Base-by-base conservation (phyloP, 2,888 invertebrate species). In the Hirtodrosophila trivittata region DNA sequence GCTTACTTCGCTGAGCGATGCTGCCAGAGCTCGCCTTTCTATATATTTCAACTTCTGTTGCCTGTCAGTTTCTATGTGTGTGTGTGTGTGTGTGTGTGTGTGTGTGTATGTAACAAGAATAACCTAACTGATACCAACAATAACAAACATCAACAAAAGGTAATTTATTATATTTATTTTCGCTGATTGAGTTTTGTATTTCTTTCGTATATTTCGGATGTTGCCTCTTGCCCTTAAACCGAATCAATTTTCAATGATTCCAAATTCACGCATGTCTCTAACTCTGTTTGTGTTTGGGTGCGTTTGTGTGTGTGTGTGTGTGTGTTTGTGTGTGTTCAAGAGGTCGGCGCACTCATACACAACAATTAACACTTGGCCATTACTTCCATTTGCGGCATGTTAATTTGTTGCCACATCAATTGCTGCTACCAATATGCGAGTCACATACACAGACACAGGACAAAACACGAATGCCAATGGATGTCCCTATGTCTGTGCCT, bases 401-500 rank as follows among this genome's bases (percentile, higher is more conserved):
- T 89, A 88, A 89, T 89, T 89, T 89, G 89, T 89, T 87, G 86
- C 83, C 89, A 88, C 86, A 88, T 88, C 87, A 87, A 83, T 82
- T 82, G 86, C 74, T 72, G 70, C 66, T 74, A 71, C 78, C 83
- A 85, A 87, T 78, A 83, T 76, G 83, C 80, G 69, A 78, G 59
- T 59, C 73, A 67, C 69, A 77, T 77, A 62, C 64, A 69, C 59
- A 56, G 42, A 50, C 43, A 60, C 30, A 45, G 57, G 38, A 41
- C 52, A 35, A 33, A 38, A 56, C 25, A 45, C 50, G 32, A 21
- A 30, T 52, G 38, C 30, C 33, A 14, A 26, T 35, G 35, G 8
- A 8, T 25, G 41, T 49, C 26, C 45, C 10, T 14, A 6, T 8
- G 5, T 3, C 10, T 33, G 9, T 12, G 13, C 33, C 5, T 12